Evolutionary conservation across 2,888 invertebrate species (phyloP), one percentile per base, ranked within the genome.

Genomic region (Troilus luridus): DNA sequence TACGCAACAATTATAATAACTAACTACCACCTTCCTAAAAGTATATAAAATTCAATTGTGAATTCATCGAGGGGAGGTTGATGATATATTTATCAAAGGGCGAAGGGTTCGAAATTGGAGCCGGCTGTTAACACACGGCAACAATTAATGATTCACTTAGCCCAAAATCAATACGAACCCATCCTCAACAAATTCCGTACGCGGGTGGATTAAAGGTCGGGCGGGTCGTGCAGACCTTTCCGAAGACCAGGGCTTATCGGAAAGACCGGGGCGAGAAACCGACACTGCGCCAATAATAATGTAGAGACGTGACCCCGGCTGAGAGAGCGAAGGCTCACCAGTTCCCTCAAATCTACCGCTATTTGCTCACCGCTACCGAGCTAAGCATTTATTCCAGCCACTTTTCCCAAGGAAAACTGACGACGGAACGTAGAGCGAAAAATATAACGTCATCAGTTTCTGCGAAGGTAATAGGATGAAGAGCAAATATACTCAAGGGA

Each of bases 271-370:
- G 14, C 14, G 24, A 41, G 8, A 27, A 9, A 19, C 72, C 72
- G 72, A 77, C 72, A 41, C 72, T 41, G 72, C 72, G 72, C 27
- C 72, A 77, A 77, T 77, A 77, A 77, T 77, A 77, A 77, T 77
- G 72, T 77, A 19, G 72, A 0, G 7, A 77, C 72, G 72, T 77
- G 72, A 77, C 72, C 72, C 41, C 41, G 41, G 41, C 72, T 9
- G 41, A 14, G 64, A 11, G 11, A 10, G 64, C 10, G 14, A 67
- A 6, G 14, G 72, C 27, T 77, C 72, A 27, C 27, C 72, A 77
- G 72, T 41, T 77, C 72, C 19, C 72, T 77, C 72, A 77, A 77
- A 77, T 77, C 72, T 77, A 8, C 72, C 41, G 19, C 17, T 27
- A 77, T 77, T 77, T 77, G 72, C 72, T 77, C 72, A 17, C 41